These are phyloP conservation scores for Sarcoramphus papa DNA, from an alignment of 2,797 vertebrate species.

Conservation along the genomic window DNA sequence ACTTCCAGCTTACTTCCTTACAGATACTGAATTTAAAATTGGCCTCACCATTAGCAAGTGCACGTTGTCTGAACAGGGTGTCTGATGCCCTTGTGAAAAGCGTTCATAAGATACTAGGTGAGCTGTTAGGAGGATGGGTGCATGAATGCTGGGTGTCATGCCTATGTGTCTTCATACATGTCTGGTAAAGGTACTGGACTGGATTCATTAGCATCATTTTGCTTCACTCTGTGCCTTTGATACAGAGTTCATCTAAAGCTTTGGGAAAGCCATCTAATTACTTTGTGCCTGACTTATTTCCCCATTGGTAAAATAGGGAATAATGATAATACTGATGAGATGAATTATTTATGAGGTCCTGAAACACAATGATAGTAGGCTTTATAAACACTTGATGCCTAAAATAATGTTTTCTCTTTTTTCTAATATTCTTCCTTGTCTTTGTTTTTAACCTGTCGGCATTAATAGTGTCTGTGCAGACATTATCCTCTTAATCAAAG, in stretches of 20 bases:
- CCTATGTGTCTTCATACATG: fast-evolving
- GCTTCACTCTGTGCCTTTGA: neutral
- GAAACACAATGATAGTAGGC: neutral
- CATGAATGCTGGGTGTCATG: fast-evolving
- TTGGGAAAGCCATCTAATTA: neutral
- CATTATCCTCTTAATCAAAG: neutral
- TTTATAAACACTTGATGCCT: neutral
- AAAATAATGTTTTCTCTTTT: neutral
- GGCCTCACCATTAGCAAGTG: neutral
- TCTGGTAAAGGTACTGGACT: neutral
- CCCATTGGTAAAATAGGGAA: neutral
- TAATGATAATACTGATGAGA: neutral
- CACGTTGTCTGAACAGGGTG: fast-evolving
- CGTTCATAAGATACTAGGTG: neutral
- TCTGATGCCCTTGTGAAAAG: neutral
- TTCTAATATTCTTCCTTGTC: neutral
- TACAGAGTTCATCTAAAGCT: neutral
- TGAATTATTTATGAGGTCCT: neutral
- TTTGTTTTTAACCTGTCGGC: neutral
- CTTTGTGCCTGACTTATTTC: neutral
- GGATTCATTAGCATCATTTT: neutral
- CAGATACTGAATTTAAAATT: neutral
- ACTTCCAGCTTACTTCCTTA: neutral
- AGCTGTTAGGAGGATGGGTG: neutral
- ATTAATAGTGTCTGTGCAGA: neutral